A percentile compares a stretch with the other conserved stretches of the same genome.
phyloP scores from a whole-genome alignment of 2,113 vertebrate genomes.

The Dendropsophus ebraccatus region DNA sequence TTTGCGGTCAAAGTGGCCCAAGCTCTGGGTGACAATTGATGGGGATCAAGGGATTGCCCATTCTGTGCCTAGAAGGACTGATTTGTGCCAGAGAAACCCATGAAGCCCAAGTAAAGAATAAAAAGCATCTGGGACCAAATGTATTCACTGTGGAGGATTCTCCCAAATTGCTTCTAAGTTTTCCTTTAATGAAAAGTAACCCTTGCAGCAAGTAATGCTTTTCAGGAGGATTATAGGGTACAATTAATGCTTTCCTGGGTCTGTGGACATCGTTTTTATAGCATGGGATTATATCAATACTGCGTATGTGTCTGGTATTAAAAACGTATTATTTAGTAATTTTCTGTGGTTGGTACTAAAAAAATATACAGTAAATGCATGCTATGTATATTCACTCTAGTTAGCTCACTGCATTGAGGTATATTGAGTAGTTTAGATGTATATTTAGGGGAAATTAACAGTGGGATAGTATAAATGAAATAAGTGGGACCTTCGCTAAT shows the following conservation, averaged over 20 bases:
- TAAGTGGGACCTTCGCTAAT: no score
- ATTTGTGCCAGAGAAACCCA: constrained; percentile 88
- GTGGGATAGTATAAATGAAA: no score
- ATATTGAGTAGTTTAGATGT: no score
- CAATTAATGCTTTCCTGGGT: constrained; percentile 8
- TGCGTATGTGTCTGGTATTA: no score
- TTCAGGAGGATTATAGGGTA: constrained; percentile 81
- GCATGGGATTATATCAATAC: not conserved
- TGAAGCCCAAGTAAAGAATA: constrained; percentile 83
- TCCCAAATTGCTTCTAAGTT: constrained; percentile 82
- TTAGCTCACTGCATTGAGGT: no score
- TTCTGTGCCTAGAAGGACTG: constrained; percentile 86
- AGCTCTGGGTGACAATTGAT: constrained; percentile 96
- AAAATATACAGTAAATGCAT: no score
- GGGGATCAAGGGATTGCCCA: constrained; percentile 93
- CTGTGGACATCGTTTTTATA: not conserved
- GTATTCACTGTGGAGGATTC: constrained; percentile 84
- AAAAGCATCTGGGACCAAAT: constrained; percentile 81
- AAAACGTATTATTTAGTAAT: no score
- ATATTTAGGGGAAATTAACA: no score
- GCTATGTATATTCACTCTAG: no score
- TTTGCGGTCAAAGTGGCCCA: constrained; percentile 95
- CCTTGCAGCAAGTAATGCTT: constrained; percentile 84
- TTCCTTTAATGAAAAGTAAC: constrained; percentile 82
- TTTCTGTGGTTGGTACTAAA: no score